These are phyloP conservation scores for Micropoecilia bifurca DNA, from an alignment of 2,797 vertebrate species.

Conservation along the genomic window DNA sequence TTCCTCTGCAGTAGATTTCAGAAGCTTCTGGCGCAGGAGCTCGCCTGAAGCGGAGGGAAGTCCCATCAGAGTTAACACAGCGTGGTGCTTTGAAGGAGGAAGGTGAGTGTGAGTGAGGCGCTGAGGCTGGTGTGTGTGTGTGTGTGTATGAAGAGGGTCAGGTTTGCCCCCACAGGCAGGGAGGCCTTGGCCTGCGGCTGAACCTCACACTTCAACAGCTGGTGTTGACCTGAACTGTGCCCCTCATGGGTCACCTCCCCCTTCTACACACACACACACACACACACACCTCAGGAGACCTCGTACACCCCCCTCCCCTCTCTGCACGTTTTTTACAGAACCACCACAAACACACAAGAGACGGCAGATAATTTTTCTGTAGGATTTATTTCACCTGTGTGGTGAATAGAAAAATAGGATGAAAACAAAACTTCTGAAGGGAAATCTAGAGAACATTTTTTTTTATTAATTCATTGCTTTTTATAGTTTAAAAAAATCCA, in stretches of 20 bases:
- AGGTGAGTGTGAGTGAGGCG: conserved; percentile 44
- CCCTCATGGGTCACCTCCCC: conserved; percentile 46
- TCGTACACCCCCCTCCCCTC: conserved; percentile 23
- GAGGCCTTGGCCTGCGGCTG: conserved; percentile 78
- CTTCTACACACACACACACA: conserved; percentile 29
- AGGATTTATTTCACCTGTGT: conserved; percentile 85
- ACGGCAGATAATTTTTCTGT: conserved; percentile 58
- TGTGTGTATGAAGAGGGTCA: conserved; percentile 56
- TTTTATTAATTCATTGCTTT: conserved; percentile 81
- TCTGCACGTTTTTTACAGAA: conserved; percentile 28
- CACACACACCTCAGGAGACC: conserved; percentile 36
- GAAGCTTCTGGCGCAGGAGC: conserved; percentile 36
- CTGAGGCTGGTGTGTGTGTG: conserved; percentile 33
- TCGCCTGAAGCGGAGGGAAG: conserved; percentile 51
- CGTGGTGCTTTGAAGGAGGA: conserved; percentile 56
- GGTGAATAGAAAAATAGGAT: conserved; percentile 88
- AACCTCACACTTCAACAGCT: conserved; percentile 81
- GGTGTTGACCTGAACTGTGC: conserved; percentile 79
- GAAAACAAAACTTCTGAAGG: conserved; percentile 83
- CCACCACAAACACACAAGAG: conserved; percentile 49
- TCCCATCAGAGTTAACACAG: conserved; percentile 54
- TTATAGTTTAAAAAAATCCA: conserved; percentile 73
- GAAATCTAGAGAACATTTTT: conserved; percentile 84
- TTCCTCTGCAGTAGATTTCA: conserved; percentile 32
- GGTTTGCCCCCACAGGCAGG: conserved; percentile 71